Conservation (phyloP, 2,888 invertebrate genomes). For the Aspidiotus destructor region DNA sequence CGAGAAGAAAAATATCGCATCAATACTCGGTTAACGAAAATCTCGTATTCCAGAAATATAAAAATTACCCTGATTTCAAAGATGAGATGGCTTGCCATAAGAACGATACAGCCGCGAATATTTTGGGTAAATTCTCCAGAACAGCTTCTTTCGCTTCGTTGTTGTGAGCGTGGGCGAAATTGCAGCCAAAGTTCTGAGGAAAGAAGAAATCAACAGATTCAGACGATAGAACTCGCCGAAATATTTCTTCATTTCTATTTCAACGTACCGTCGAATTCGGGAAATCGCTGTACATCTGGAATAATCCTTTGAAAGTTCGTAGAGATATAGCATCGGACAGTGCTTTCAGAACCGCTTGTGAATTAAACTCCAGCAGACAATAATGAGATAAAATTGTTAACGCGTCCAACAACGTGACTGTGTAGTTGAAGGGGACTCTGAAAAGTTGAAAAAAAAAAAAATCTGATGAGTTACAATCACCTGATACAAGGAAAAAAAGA, state of each 20-base stretch:
- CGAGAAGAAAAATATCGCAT: background rate
- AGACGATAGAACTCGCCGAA: background rate
- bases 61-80: slow-evolving; percentile 46
- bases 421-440: slow-evolving; percentile 58
- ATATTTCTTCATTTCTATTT: background rate
- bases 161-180: background rate
- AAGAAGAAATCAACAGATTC: background rate
- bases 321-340: slow-evolving; percentile 9
- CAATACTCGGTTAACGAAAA: background rate
- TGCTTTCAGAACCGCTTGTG: slow-evolving; percentile 11
- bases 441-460: too few species aligned
- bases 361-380: slow-evolving; percentile 59
- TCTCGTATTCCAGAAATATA: background rate
- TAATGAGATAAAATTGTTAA: slow-evolving; percentile 70
- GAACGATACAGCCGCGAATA: slow-evolving; percentile 66
- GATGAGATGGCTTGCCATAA: slow-evolving; percentile 63
- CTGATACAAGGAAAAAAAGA: too few species aligned
- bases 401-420: slow-evolving; percentile 65
- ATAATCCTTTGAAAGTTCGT: slow-evolving; percentile 16
- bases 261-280: slow-evolving; percentile 8
- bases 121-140: slow-evolving; percentile 66
- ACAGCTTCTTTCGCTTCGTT: slow-evolving; percentile 57
- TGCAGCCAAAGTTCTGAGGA: background rate
- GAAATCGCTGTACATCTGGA: slow-evolving; percentile 28
- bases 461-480: too few species aligned